Evolutionary conservation across 1,140 invertebrate genomes (phyloP).

Genomic region (Myzus persicae): DNA sequence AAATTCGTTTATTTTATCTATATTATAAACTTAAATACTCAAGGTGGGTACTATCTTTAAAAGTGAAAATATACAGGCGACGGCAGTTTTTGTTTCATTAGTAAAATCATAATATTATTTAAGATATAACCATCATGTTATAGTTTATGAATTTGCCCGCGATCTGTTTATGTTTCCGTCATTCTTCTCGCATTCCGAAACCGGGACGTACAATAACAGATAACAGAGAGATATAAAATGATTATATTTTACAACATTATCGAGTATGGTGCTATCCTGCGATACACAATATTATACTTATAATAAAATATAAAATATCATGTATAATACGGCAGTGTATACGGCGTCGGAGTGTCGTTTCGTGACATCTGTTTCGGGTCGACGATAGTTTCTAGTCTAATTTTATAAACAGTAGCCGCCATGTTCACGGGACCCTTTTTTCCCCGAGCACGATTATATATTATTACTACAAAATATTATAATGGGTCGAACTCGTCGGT

Average conservation of each 20-base stretch:
- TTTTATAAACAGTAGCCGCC: slow-evolving; percentile 31
- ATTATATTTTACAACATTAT: neutral
- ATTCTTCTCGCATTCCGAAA: neutral
- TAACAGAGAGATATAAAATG: neutral
- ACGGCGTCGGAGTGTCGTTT: neutral
- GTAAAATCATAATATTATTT: too few species aligned
- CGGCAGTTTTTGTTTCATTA: neutral
- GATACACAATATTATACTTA: too few species aligned
- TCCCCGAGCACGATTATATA: neutral
- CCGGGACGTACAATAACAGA: neutral
- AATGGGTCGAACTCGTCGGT: neutral
- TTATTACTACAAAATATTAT: neutral
- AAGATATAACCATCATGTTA: too few species aligned
- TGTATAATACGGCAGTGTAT: neutral
- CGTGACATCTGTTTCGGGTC: slow-evolving; percentile 34
- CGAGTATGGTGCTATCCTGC: too few species aligned
- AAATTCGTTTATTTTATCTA: neutral
- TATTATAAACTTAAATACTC: neutral
- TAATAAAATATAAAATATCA: too few species aligned
- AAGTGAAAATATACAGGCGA: neutral
- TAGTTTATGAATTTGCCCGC: neutral
- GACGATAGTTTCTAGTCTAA: slow-evolving; percentile 32
- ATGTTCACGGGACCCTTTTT: slow-evolving; percentile 21
- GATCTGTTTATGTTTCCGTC: neutral
- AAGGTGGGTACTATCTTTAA: neutral